A percentile compares a stretch with the other conserved stretches of the same genome.
Evolutionary conservation across 2,888 invertebrate genomes (phyloP).

Genomic region (Sesia bembeciformis): DNA sequence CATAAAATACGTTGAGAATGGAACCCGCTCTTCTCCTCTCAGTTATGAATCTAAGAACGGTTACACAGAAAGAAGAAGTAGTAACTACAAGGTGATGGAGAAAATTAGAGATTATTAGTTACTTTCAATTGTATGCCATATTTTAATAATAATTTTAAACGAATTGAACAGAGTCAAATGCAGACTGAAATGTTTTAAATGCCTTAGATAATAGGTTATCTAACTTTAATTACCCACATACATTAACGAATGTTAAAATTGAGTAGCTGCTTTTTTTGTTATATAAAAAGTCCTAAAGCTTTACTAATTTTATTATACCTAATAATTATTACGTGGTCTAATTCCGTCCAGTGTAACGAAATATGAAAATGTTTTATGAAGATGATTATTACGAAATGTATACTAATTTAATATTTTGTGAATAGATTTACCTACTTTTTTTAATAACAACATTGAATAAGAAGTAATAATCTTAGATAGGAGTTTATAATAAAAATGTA

Average conservation of each 20-base stretch:
- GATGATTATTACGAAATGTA: neutral
- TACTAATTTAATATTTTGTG: constrained; percentile 33
- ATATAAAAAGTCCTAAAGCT: constrained; percentile 65
- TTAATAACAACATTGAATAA: constrained; percentile 28
- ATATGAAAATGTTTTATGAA: constrained; percentile 6
- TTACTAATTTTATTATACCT: constrained; percentile 61
- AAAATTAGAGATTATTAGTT: constrained; percentile 65
- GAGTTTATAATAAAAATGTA: constrained; percentile 20
- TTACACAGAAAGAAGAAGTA: constrained; percentile 56
- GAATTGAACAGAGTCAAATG: constrained; percentile 45
- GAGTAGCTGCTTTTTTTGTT: neutral
- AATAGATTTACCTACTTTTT: constrained; percentile 30
- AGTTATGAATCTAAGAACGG: constrained; percentile 54
- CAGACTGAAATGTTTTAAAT: constrained; percentile 54
- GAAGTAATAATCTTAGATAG: constrained; percentile 27
- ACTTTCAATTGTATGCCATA: constrained; percentile 39
- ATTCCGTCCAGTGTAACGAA: constrained; percentile 47
- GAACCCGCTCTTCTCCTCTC: constrained; percentile 44
- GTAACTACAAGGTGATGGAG: constrained; percentile 62
- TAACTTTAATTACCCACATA: constrained; percentile 34
- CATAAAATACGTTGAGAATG: constrained; percentile 73
- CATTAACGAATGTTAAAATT: constrained; percentile 19
- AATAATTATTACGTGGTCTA: constrained; percentile 18
- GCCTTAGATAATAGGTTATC: constrained; percentile 44
- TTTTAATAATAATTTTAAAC: constrained; percentile 22